phyloP scores from a whole-genome alignment of 1,140 invertebrate species.

The Drosophila sproati region DNA sequence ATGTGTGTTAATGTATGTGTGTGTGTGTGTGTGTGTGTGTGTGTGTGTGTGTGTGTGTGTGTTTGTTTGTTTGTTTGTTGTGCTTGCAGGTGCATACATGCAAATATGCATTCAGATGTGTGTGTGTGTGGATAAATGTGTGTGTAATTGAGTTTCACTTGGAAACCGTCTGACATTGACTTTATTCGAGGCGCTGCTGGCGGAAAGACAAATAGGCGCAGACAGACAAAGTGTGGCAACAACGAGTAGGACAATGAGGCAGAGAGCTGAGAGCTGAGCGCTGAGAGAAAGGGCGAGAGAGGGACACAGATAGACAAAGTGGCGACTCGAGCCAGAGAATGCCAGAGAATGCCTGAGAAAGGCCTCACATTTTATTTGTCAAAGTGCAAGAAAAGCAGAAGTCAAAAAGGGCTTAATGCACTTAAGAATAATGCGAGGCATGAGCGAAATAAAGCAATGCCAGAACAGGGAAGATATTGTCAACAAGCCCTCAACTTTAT shows the following conservation, averaged over 20 bases:
- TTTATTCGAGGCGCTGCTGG: slow-evolving; percentile 59
- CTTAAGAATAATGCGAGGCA: slow-evolving; percentile 61
- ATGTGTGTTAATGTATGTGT: not conserved
- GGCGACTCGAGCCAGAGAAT: not conserved
- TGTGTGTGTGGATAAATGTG: slow-evolving; percentile 23
- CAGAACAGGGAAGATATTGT: slow-evolving; percentile 20
- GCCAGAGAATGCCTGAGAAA: slow-evolving; percentile 21
- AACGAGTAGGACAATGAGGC: slow-evolving; percentile 22
- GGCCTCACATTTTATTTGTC: slow-evolving; percentile 56
- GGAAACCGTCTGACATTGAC: slow-evolving; percentile 67
- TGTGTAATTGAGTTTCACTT: slow-evolving; percentile 75
- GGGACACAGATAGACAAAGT: not conserved
- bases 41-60: not conserved
- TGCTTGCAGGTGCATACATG: slow-evolving; percentile 46
- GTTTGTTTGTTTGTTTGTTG: slow-evolving; percentile 26
- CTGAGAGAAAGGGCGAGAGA: not conserved
- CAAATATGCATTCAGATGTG: not conserved
- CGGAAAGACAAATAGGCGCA: slow-evolving; percentile 58
- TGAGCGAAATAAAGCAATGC: slow-evolving; percentile 32
- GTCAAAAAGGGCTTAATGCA: slow-evolving; percentile 62
- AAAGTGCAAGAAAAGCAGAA: slow-evolving; percentile 59
- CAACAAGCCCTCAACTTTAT: slow-evolving; percentile 5
- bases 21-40: slow-evolving; percentile 5
- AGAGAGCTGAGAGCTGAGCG: slow-evolving; percentile 16
- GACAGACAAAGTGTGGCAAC: slow-evolving; percentile 24